Conservation (phyloP, 1,140 invertebrate species). For the Diachasmimorpha longicaudata region DNA sequence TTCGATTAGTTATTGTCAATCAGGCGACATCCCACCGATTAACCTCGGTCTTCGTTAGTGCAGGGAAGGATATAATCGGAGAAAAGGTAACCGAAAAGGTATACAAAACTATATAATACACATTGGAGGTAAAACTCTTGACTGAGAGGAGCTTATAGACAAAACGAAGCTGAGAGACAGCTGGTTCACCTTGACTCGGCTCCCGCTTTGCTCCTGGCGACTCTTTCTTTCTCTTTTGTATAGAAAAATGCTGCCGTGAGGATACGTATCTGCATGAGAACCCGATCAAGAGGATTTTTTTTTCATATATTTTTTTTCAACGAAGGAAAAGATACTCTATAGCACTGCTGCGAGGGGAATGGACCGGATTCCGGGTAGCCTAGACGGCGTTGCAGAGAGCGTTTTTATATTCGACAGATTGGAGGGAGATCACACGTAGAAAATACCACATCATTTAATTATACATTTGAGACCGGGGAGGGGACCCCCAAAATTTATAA, state of each 20-base stretch:
- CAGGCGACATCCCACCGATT: slow-evolving; percentile 11
- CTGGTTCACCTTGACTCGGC: slow-evolving; percentile 59
- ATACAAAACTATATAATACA: slow-evolving; percentile 30
- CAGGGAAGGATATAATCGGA: slow-evolving; percentile 6
- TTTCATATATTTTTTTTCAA: neutral
- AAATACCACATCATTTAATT: too few relatives aligned
- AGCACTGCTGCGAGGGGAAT: neutral
- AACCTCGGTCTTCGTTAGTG: slow-evolving; percentile 25
- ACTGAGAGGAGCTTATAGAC: neutral
- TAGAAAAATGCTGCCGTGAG: neutral
- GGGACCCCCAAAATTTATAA: too few relatives aligned
- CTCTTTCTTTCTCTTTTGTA: neutral
- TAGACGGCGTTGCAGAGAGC: neutral
- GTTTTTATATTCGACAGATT: neutral
- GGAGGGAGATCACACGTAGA: neutral
- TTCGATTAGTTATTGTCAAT: slow-evolving; percentile 24
- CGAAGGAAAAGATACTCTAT: neutral
- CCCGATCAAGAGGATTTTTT: neutral
- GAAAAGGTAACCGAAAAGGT: slow-evolving; percentile 22
- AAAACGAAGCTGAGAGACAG: slow-evolving; percentile 37
- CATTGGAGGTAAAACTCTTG: slow-evolving; percentile 19
- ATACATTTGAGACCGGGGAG: too few relatives aligned
- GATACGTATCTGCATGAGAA: slow-evolving; percentile 53
- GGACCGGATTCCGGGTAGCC: slow-evolving; percentile 18
- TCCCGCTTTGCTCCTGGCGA: slow-evolving; percentile 19